These are phyloP conservation scores for Calosoma granatense DNA, from an alignment of 1,140 invertebrate genomes.

Conservation along the genomic window DNA sequence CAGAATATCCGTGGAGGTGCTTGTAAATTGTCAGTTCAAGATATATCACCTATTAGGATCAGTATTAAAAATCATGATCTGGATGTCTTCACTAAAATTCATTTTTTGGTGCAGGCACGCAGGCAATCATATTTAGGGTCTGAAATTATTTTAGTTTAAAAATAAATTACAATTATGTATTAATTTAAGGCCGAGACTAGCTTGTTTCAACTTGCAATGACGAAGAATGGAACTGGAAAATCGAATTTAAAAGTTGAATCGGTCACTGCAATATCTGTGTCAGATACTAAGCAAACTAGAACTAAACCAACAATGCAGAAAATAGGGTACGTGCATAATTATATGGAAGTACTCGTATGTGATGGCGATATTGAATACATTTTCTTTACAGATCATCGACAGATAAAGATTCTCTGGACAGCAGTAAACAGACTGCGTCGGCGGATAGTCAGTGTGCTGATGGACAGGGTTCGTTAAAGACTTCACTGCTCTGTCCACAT, in stretches of 20 bases:
- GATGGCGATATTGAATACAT: not conserved
- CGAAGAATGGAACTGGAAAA: slow-evolving; percentile 35
- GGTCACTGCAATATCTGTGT: slow-evolving; percentile 35
- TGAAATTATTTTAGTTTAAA: too few species aligned
- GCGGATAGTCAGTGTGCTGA: slow-evolving; percentile 17
- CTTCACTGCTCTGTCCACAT: slow-evolving; percentile 13
- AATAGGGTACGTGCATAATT: slow-evolving; percentile 40
- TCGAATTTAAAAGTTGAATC: slow-evolving; percentile 39
- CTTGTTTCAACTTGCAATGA: slow-evolving; percentile 48
- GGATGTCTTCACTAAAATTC: not conserved
- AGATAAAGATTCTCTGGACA: slow-evolving; percentile 41
- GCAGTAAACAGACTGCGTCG: slow-evolving; percentile 24
- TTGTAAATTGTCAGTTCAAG: too few species aligned
- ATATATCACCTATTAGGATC: not conserved
- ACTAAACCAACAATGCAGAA: slow-evolving; percentile 42
- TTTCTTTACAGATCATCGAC: slow-evolving; percentile 34
- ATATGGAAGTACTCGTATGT: not conserved
- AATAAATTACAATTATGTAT: slow-evolving; percentile 9
- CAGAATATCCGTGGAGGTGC: too few species aligned
- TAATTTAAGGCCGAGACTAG: slow-evolving; percentile 42
- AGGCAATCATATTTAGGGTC: not conserved
- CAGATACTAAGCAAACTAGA: slow-evolving; percentile 38
- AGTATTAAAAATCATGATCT: not conserved
- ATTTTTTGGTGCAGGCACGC: not conserved
- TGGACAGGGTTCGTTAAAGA: slow-evolving; percentile 22